Evolutionary conservation across 2,888 invertebrate species (phyloP).

Genomic region (Tetheella fluctuosa): DNA sequence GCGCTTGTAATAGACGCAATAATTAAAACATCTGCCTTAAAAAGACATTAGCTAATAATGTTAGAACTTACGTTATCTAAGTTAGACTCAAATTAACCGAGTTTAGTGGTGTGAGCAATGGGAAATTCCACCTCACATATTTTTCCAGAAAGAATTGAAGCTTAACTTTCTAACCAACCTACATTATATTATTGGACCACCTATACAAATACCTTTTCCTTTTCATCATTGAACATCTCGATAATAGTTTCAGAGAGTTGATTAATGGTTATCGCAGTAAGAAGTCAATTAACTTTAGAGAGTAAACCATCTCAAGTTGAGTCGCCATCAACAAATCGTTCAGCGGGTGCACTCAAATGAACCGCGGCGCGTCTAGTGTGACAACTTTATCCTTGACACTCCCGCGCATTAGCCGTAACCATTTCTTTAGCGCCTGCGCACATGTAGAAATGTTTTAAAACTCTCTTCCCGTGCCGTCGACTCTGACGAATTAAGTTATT

Average conservation of each 20-base stretch:
- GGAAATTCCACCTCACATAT: background rate
- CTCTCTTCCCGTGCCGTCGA: conserved; percentile 73
- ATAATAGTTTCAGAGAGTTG: conserved; percentile 41
- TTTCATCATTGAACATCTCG: conserved; percentile 25
- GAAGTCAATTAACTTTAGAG: conserved; percentile 63
- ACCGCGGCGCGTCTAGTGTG: conserved; percentile 44
- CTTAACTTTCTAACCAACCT: background rate
- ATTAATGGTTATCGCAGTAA: conserved; percentile 62
- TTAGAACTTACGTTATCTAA: too few relatives aligned
- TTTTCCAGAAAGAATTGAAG: background rate
- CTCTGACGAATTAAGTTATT: conserved; percentile 84
- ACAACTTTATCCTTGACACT: conserved; percentile 57
- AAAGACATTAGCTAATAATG: too few relatives aligned
- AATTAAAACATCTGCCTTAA: too few relatives aligned
- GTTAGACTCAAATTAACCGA: background rate
- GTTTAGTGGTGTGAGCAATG: too few relatives aligned
- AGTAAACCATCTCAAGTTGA: conserved; percentile 44
- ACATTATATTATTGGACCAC: conserved; percentile 52
- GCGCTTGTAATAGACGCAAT: too few relatives aligned
- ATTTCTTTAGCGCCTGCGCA: conserved; percentile 71
- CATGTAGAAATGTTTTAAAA: conserved; percentile 67
- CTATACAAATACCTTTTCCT: conserved; percentile 55
- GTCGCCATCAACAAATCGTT: conserved; percentile 72
- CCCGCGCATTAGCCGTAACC: conserved; percentile 59
- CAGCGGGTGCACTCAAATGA: conserved; percentile 52